phyloP scores from a whole-genome alignment of 2,113 vertebrate species.

The Salvelinus namaycush region DNA sequence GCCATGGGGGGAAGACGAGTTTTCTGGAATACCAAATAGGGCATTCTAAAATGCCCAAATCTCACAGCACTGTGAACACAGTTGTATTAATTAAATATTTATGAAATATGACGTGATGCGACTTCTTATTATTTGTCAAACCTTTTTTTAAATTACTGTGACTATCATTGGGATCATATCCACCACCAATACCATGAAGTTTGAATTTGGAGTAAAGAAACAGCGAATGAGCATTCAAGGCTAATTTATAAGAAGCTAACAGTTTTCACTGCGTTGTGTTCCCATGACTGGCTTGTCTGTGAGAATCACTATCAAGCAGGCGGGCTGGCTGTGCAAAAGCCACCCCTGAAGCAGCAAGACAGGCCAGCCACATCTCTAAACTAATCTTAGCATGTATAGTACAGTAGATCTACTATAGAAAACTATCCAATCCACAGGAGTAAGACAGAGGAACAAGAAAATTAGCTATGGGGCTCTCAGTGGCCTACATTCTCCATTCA shows the following conservation, averaged over 20 bases:
- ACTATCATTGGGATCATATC: neutral
- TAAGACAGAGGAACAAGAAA: neutral
- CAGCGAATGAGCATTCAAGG: neutral
- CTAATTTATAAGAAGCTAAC: neutral
- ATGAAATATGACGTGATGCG: too few relatives aligned
- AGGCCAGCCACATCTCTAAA: neutral
- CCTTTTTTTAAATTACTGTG: neutral
- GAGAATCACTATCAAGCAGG: neutral
- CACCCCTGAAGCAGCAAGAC: neutral
- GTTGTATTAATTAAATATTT: neutral
- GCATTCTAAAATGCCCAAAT: neutral
- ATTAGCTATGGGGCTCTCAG: neutral
- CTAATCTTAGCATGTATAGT: neutral
- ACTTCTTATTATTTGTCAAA: too few relatives aligned
- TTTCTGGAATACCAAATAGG: neutral
- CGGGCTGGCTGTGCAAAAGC: neutral
- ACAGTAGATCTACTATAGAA: constrained; percentile 1
- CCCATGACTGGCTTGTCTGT: constrained; percentile 8
- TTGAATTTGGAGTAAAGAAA: neutral
- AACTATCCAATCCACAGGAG: neutral
- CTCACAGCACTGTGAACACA: neutral
- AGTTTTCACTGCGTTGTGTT: neutral
- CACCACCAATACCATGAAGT: neutral
- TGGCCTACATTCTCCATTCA: neutral
- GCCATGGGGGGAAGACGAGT: neutral